Evolutionary conservation across 2,797 vertebrate genomes (phyloP), one percentile per base, ranked within the genome.

Genomic region (Sciaenops ocellatus): DNA sequence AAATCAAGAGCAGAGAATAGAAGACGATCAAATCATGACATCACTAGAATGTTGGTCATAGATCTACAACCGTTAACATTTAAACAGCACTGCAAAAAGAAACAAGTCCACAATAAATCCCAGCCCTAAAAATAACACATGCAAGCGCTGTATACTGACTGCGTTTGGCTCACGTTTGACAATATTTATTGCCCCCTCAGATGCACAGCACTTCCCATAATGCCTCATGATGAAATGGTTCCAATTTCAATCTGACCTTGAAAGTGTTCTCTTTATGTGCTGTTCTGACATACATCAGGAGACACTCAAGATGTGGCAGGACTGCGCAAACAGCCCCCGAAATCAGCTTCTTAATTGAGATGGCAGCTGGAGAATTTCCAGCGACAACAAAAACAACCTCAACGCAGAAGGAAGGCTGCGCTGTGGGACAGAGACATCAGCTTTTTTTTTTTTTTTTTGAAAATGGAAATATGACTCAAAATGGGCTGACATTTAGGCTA

Each of bases 161-260:
- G 75, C 62, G 50, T 67, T 72, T 79, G 83, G 74, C 86, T 85
- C 16, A 41, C 47, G 59, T 83, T 87, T 89, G 84, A 87, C 78
- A 82, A 84, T 89, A 91, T 93, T 91, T 90, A 92, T 87, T 89
- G 89, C 84, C 70, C 71, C 59, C 65, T 84, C 80, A 73, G 82
- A 89, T 82, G 83, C 77, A 65, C 64, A 24, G 77, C 83, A 78
- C 83, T 87, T 85, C 83, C 79, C 88, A 84, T 90, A 85, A 88
- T 85, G 89, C 85, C 69, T 91, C 84, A 71, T 86, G 86, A 91
- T 89, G 88, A 93, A 92, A 93, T 78, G 73, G 89, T 65, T 93
- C 86, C 88, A 89, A 87, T 93, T 92, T 89, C 81, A 82, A 84
- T 83, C 82, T 88, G 90, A 94, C 94, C 94, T 93, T 94, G 91